A percentile compares a stretch with the other conserved stretches of the same genome.
These are phyloP conservation scores for Corythornis vintsioides DNA, from an alignment of 2,113 vertebrate species.

Conservation along the genomic window DNA sequence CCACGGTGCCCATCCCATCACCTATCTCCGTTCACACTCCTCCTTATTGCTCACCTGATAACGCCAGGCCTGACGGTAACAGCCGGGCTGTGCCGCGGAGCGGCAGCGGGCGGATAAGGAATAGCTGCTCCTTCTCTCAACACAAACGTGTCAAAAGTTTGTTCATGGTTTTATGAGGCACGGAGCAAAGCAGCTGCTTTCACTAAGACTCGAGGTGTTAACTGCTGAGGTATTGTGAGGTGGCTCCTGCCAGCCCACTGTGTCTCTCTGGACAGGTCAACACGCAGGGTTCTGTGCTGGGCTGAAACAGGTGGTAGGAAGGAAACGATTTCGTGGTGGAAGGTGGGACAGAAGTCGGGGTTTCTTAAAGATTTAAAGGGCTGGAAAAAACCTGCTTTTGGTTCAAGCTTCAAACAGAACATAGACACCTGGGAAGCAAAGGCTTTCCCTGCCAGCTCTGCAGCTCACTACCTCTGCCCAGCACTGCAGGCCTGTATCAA, in stretches of 20 bases:
- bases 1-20: constrained; percentile 60
- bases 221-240: background rate
- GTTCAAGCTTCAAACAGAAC: constrained; percentile 1
- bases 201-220: constrained; percentile 32
- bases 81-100: background rate
- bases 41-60: constrained; percentile 67
- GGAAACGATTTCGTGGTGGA: constrained; percentile 27
- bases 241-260: background rate
- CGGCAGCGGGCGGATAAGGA: background rate
- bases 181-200: constrained; percentile 42
- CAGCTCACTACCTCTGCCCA: background rate
- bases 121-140: background rate
- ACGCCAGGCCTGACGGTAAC: background rate
- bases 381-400: constrained; percentile 34
- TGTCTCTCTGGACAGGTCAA: background rate
- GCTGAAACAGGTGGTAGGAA: constrained; percentile 42
- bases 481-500: background rate
- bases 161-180: constrained; percentile 31
- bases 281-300: background rate
- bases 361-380: constrained; percentile 22
- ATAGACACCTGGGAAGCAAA: background rate
- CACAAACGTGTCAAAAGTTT: constrained; percentile 35
- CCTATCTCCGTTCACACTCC: constrained; percentile 54
- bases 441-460: background rate
- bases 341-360: background rate